These are phyloP conservation scores for Dryobates pubescens DNA, from an alignment of 2,797 vertebrate species.

Conservation along the genomic window DNA sequence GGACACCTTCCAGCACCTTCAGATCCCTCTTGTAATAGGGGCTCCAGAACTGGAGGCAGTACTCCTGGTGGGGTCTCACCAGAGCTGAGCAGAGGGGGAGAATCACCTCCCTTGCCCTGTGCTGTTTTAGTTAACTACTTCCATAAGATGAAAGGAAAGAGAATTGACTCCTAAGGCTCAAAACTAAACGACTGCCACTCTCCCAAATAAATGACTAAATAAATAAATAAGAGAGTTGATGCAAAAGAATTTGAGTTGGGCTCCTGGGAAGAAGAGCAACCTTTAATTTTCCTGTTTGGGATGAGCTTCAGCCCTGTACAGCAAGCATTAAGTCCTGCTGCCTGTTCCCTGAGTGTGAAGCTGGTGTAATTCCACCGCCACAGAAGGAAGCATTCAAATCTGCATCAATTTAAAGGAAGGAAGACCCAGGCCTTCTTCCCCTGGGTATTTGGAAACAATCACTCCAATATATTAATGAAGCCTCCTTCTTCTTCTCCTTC, in stretches of 20 bases:
- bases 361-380: constrained; percentile 7
- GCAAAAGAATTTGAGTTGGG: neutral
- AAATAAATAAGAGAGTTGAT: neutral
- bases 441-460: constrained; percentile 8
- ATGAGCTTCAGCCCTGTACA: neutral
- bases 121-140: constrained; percentile 12
- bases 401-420: neutral
- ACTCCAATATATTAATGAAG: constrained; percentile 29
- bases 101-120: neutral
- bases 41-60: no score
- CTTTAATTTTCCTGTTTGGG: neutral
- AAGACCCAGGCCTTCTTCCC: constrained; percentile 20
- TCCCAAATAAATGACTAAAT: neutral
- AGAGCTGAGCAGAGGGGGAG: no score
- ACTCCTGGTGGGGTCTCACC: no score
- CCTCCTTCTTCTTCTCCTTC: neutral
- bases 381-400: constrained; percentile 15
- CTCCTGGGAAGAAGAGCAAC: neutral
- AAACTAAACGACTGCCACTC: neutral
- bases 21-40: no score
- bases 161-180: constrained; percentile 48
- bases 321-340: neutral
- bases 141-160: no score
- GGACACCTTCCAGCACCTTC: no score
- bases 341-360: neutral